phyloP scores from a whole-genome alignment of 1,140 invertebrate species.

The Drosophila mayri region DNA sequence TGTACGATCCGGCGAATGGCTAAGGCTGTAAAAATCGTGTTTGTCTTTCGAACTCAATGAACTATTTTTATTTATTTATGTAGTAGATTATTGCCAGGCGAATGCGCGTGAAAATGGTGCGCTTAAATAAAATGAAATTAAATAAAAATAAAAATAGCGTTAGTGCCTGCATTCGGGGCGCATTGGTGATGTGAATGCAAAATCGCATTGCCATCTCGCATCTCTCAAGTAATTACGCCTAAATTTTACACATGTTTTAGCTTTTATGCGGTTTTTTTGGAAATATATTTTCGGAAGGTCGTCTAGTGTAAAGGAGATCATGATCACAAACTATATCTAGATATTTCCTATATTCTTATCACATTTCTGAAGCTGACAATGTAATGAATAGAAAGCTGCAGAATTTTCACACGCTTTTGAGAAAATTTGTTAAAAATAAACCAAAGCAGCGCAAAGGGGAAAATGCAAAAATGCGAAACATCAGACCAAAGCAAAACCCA shows the following conservation, averaged over 20 bases:
- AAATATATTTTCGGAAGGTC: constrained; percentile 17
- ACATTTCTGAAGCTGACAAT: constrained; percentile 20
- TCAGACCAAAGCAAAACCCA: constrained; percentile 61
- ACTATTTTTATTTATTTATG: constrained; percentile 66
- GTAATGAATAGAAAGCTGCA: constrained; percentile 22
- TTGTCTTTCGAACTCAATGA: constrained; percentile 63
- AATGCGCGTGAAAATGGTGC: constrained; percentile 36
- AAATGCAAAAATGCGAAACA: constrained; percentile 60
- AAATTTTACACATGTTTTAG: constrained; percentile 20
- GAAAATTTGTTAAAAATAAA: constrained; percentile 64
- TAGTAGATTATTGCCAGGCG: constrained; percentile 48
- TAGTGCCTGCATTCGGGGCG: constrained; percentile 7
- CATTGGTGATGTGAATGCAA: background rate
- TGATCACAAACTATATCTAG: constrained; percentile 18
- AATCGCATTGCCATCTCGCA: constrained; percentile 11
- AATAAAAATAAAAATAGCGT: constrained; percentile 42
- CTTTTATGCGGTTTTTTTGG: constrained; percentile 14
- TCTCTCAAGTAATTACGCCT: constrained; percentile 44
- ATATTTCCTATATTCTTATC: constrained; percentile 11
- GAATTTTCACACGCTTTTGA: constrained; percentile 41
- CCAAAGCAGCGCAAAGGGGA: constrained; percentile 44
- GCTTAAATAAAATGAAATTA: constrained; percentile 38
- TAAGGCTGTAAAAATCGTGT: constrained; percentile 46
- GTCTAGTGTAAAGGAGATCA: background rate
- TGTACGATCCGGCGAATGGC: background rate